phyloP scores from a whole-genome alignment of 2,888 invertebrate species.

The Nomada goodeniana region DNA sequence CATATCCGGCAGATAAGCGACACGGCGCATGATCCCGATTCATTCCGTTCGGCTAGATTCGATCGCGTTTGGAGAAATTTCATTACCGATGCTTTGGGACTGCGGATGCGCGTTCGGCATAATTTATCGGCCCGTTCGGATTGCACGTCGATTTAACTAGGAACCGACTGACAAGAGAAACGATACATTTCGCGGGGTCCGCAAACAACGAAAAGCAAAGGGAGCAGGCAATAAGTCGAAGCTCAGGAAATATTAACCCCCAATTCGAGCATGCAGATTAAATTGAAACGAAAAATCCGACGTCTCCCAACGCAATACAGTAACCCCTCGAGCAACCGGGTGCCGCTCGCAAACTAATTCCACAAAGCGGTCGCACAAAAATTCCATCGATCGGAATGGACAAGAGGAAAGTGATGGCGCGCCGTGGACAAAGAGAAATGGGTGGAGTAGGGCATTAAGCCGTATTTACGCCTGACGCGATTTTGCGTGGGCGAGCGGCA shows the following conservation, averaged over 20 bases:
- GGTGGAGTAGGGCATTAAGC: constrained; percentile 66
- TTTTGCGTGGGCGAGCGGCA: constrained; percentile 74
- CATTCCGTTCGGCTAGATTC: constrained; percentile 5
- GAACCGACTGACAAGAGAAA: not conserved
- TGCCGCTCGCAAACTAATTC: not conserved
- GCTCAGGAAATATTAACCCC: too few species aligned
- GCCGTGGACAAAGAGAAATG: constrained; percentile 33
- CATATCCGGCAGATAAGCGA: not conserved
- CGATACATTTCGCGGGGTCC: too few species aligned
- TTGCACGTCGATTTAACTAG: not conserved
- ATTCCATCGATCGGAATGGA: constrained; percentile 6
- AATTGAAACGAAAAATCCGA: too few species aligned
- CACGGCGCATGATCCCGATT: not conserved
- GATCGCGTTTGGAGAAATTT: constrained; percentile 1
- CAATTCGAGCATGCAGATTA: too few species aligned
- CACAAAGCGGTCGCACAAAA: not conserved
- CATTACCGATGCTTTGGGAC: constrained; percentile 4
- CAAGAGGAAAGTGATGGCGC: constrained; percentile 8
- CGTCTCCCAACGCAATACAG: not conserved
- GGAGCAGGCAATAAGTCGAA: too few species aligned
- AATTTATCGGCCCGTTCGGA: constrained; percentile 1
- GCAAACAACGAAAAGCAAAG: too few species aligned
- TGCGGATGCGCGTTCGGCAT: constrained; percentile 1
- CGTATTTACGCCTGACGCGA: constrained; percentile 73
- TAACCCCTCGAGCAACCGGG: not conserved